phyloP scores from a whole-genome alignment of 2,113 vertebrate species.

The Sorex fumeus region DNA sequence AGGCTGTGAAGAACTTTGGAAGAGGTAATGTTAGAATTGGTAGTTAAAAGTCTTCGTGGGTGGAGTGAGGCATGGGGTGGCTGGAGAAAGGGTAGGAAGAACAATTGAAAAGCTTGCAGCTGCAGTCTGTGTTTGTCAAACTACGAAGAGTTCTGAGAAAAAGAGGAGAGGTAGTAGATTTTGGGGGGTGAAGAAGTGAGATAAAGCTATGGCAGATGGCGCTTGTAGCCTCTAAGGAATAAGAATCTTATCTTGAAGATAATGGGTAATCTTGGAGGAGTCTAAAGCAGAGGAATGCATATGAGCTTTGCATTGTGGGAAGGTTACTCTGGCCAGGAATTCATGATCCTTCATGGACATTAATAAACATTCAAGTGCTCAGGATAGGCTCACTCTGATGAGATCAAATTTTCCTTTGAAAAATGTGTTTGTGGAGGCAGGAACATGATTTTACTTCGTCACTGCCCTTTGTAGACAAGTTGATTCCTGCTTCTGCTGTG shows the following conservation, averaged over 20 bases:
- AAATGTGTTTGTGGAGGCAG: not conserved
- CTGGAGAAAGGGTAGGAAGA: not conserved
- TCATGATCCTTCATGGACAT: not conserved
- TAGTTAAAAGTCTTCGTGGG: slow-evolving; percentile 27
- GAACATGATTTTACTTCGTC: not conserved
- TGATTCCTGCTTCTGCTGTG: slow-evolving; percentile 14
- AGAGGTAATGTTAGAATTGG: not conserved
- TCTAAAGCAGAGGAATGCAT: not conserved
- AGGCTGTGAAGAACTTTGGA: not conserved
- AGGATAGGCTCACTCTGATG: not conserved
- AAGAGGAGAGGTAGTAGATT: not conserved
- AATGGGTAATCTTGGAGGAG: not conserved
- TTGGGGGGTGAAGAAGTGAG: not conserved
- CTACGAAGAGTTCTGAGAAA: not conserved
- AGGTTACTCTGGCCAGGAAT: not conserved
- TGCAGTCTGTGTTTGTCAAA: not conserved
- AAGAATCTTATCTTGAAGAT: not conserved
- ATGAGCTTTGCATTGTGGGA: not conserved
- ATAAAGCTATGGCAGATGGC: not conserved
- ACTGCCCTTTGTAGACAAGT: not conserved
- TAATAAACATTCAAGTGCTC: not conserved
- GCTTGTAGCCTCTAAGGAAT: not conserved
- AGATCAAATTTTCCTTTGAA: not conserved
- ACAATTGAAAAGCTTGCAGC: not conserved
- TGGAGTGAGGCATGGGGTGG: not conserved